A percentile compares a stretch with the other conserved stretches of the same genome.
These are phyloP conservation scores for Balaeniceps rex DNA, from an alignment of 2,113 vertebrate species.

Conservation along the genomic window DNA sequence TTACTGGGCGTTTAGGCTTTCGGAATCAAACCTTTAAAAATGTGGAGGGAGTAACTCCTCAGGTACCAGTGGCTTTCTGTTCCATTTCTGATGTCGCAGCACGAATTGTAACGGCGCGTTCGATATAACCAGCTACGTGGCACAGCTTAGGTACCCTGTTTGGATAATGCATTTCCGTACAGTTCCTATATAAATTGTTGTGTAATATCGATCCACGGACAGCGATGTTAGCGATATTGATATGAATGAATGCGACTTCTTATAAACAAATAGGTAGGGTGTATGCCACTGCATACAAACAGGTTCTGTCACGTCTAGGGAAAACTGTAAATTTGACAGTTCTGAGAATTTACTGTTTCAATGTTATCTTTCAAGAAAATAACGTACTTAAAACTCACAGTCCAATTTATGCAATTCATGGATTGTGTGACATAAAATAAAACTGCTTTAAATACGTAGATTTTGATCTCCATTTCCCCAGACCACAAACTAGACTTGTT, in stretches of 20 bases:
- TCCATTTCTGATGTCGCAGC: background rate
- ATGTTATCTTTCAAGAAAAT: background rate
- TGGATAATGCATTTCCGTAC: background rate
- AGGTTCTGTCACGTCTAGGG: background rate
- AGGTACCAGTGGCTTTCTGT: background rate
- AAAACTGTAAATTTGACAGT: background rate
- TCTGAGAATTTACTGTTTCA: background rate
- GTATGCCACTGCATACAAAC: background rate
- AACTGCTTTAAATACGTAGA: background rate
- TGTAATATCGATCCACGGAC: background rate
- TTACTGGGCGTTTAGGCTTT: background rate
- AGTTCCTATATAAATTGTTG: background rate
- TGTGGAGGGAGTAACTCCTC: background rate
- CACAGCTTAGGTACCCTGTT: background rate
- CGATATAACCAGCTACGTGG: background rate
- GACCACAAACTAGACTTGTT: background rate
- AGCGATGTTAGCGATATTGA: background rate
- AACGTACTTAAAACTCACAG: background rate
- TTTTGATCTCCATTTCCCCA: background rate
- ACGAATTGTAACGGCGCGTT: background rate
- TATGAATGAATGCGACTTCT: background rate
- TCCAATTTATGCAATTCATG: background rate
- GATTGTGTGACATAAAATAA: background rate
- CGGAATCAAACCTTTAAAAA: conserved; percentile 28
- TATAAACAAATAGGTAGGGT: background rate